Base-by-base conservation (phyloP, 2,888 invertebrate species). In the Platycheirus rosarum region DNA sequence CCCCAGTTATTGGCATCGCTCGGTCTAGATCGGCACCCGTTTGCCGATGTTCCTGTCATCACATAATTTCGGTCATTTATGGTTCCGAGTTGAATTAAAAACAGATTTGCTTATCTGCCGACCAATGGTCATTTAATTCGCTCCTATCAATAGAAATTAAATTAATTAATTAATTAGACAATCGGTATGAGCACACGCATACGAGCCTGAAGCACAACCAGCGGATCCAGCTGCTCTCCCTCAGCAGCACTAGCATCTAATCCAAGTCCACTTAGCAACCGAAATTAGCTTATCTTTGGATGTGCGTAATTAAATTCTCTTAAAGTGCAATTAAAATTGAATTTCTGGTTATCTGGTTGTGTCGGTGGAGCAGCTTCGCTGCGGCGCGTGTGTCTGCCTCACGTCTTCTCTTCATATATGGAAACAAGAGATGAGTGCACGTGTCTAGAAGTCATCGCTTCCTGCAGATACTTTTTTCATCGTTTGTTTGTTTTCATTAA, bases 231-330 rank as follows among this genome's bases (percentile, higher is more conserved):
- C 2, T 20, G 13, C 18, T 11, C 16, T 57, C 2, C 13, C 11
- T 35, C 35, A 26, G 11, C 63, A 3, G 7, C 32, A 11, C 18
- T 40, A 46, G 13, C 23, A 2, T 4, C 23, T 40, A 23, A 57
- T 49, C 60, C 37, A 20, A 62, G 42, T 40, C 80, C 82, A 82
- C 82, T 82, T 77, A 82, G 68, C 77, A 73, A 68, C 77, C 71
- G 63, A 77, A 82, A 82, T 82, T 82, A 82, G 82, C 77, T 82
- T 82, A 82, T 82, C 82, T 82, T 62, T 60, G 40, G 71, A 44
- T 71, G 77, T 77, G 77, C 76, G 77, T 77, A 82, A 82, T 82
- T 82, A 82, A 82, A 82, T 82, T 77, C 77, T 77, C 82, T 40
- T 77, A 77, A 77, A 82, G 77, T 68, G 82, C 77, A 82, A 82